These are phyloP conservation scores for Pseudoatta argentina DNA, from an alignment of 1,140 invertebrate genomes.

Conservation along the genomic window DNA sequence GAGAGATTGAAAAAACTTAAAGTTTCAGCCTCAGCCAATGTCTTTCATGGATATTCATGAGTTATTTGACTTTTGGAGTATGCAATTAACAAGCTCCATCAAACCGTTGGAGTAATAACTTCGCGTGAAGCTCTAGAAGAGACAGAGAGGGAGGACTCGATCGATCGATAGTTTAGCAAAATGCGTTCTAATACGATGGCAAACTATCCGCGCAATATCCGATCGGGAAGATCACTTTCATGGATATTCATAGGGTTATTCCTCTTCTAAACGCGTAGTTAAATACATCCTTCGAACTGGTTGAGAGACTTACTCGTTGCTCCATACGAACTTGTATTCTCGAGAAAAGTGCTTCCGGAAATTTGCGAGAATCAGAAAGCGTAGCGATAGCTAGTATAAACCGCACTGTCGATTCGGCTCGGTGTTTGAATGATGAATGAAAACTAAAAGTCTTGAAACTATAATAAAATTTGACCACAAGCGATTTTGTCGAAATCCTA, in stretches of 20 bases:
- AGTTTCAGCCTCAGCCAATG: constrained; percentile 27
- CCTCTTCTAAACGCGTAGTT: constrained; percentile 13
- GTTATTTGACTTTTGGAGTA: constrained; percentile 60
- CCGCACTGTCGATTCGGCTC: neutral
- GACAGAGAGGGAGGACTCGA: constrained; percentile 23
- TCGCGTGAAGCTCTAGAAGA: constrained; percentile 7
- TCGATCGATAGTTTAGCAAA: constrained; percentile 62
- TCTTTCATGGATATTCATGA: constrained; percentile 61
- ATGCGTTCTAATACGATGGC: constrained; percentile 51
- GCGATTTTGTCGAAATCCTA: too few relatives aligned
- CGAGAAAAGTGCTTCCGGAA: constrained; percentile 18
- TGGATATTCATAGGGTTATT: constrained; percentile 53
- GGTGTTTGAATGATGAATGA: neutral
- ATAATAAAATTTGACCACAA: too few relatives aligned
- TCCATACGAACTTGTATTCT: neutral
- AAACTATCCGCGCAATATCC: constrained; percentile 57
- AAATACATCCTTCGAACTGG: constrained; percentile 15
- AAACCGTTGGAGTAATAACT: constrained; percentile 51
- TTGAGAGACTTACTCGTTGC: neutral
- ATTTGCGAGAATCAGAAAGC: constrained; percentile 15
- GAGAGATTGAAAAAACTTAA: constrained; percentile 44
- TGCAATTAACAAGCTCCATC: constrained; percentile 61
- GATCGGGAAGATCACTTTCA: constrained; percentile 50
- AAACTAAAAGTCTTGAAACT: neutral
- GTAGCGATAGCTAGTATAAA: neutral